These are phyloP conservation scores for Geodia barretti DNA, from an alignment of 37 sponge, comb jelly and placozoan genomes.

Conservation along the genomic window DNA sequence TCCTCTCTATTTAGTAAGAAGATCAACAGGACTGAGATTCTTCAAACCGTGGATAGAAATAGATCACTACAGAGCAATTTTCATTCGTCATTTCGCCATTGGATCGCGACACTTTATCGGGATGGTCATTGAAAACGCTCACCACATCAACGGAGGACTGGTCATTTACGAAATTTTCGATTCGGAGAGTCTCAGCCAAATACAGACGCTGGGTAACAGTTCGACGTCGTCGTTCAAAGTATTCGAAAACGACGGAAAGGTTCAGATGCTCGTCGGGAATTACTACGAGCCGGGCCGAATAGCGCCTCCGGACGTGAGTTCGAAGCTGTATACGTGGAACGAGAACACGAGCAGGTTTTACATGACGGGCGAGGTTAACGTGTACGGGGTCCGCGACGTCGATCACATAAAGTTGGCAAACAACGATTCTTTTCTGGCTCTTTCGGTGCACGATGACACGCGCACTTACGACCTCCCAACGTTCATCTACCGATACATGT, in stretches of 20 bases:
- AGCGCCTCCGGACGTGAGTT: background rate
- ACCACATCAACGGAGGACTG: background rate
- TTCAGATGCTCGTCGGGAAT: background rate
- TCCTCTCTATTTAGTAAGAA: background rate
- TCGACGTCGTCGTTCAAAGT: background rate
- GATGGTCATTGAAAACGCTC: background rate
- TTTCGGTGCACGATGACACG: background rate
- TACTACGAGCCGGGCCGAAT: background rate
- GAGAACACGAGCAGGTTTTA: background rate
- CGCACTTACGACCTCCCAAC: background rate
- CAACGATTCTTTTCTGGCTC: background rate
- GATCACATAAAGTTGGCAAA: background rate
- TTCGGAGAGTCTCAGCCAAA: background rate
- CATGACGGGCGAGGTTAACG: background rate
- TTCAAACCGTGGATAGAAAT: background rate
- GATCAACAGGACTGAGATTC: background rate
- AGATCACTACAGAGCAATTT: background rate
- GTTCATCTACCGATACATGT: background rate
- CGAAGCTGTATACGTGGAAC: background rate
- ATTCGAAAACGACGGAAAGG: background rate
- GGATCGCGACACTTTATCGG: background rate
- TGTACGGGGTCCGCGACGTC: background rate
- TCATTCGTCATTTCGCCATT: background rate
- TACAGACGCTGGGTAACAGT: background rate
- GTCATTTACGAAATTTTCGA: background rate